These are phyloP conservation scores for Sceloporus tristichus DNA, from an alignment of 2,113 vertebrate species.

Conservation along the genomic window DNA sequence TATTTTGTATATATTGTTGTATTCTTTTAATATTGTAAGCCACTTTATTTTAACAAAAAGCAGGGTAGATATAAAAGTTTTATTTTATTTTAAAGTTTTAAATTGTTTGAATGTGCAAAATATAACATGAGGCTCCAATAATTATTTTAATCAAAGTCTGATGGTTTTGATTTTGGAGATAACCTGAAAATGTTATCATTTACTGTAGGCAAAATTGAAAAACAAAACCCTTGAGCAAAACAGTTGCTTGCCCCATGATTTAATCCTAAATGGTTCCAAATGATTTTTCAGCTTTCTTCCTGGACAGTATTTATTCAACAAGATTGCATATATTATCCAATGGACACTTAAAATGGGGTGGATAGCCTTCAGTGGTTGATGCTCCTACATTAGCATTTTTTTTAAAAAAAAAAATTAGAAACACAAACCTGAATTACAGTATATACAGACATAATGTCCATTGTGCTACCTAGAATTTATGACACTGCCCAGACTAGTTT, in stretches of 20 bases:
- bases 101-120: not conserved
- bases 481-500: not conserved
- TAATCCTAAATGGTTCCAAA: not conserved
- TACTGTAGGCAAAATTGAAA: not conserved
- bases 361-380: not conserved
- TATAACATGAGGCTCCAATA: not conserved
- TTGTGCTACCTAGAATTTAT: not conserved
- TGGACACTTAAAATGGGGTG: too few relatives aligned
- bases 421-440: accelerated
- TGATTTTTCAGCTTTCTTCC: not conserved
- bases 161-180: not conserved
- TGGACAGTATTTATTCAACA: not conserved
- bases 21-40: too few relatives aligned
- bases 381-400: not conserved
- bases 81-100: too few relatives aligned
- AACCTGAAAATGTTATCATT: too few relatives aligned
- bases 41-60: too few relatives aligned
- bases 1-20: too few relatives aligned
- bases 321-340: too few relatives aligned
- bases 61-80: too few relatives aligned
- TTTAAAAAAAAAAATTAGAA: not conserved
- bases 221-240: not conserved
- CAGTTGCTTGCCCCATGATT: not conserved
- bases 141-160: too few relatives aligned
- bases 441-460: not conserved